Base-by-base conservation (phyloP, 2,797 vertebrate genomes). In the Tragopan temminckii region DNA sequence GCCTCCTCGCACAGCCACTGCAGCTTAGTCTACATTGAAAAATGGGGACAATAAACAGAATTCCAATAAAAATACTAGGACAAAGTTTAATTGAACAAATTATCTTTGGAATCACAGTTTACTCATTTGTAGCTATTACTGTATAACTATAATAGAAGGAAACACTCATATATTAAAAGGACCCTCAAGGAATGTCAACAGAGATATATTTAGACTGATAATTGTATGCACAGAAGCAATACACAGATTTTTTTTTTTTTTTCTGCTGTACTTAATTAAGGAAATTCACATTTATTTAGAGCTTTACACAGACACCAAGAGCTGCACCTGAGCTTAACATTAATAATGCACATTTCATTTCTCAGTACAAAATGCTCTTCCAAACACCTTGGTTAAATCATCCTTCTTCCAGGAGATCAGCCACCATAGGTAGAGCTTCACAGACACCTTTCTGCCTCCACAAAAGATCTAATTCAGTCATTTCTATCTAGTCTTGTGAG, bases 1-100 rank as follows among this genome's bases (percentile, higher is more conserved):
- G 98, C 97, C 93, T 99, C 99, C 95, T 99, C 98, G 31, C 98
- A 98, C 66, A 99, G 97, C 99, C 99, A 99, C 77, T 98, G 98
- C 57, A 99, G 98, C 91, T 99, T 99, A 42, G 98, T 98, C 98
- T 99, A 82, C 2, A 18, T 92, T 66, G 23, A 63, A 38, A 66
- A 57, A 75, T 43, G 4, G 11, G 17, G 21, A 59, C 7, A 93
- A 68, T 31, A 78, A 78, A 78, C 79, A 88, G 38, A 64, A 90
- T 43, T 86, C 23, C 71, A 55, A 80, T 40, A 35, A 86, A 85
- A 79, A n/a, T 38, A 68, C 55, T 3, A 89, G 4, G 6, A 58
- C 21, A 80, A 77, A 18, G n/a, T 4, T 79, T 84, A 76, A 67
- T 13, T 58, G 25, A 77, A 15, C 9, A 77, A 67, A 84, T 45